Evolutionary conservation across 2,113 vertebrate species (phyloP), one percentile per base, ranked within the genome.

Genomic region (Cichladusa arquata): DNA sequence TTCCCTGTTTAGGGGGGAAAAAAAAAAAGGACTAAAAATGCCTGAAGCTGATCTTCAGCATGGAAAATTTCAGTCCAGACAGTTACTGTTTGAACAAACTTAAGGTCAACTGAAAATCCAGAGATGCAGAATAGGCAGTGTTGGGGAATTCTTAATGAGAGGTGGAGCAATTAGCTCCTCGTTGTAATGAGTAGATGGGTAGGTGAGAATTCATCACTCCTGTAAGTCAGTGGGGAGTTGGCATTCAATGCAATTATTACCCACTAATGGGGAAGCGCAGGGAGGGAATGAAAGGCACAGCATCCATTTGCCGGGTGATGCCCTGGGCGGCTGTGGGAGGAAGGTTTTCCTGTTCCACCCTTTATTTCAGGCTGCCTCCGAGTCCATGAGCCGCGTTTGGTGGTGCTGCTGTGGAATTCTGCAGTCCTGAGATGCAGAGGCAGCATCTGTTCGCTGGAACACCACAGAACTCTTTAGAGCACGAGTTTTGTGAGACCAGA

Each of bases 121-220:
- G 62, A 0, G 1, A 11, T 56, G 88, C 22, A 47, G 31, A 51
- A 16, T 15, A 81, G 69, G 81, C 65, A 33, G 5, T 4, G 15
- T 23, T 40, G 38, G 70, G 79, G 36, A 33, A 28, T 34, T 34
- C 57, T 65, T 88, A 92, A 80, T 25, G 83, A 87, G 84, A 88
- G 90, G 66, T 50, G 62, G 66, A 82, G 51, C n/a, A 11, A 81
- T 93, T 48, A 85, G 84, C 73, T 87, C 14, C 62, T 88, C 11
- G 36, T 53, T 3, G 24, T 80, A 95, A 85, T 34, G 78, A 90
- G 70, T 40, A 31, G 81, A 67, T 71, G 67, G 53, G 84, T 34
- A 90, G 87, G 86, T 91, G 95, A 92, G 95, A 65, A 91, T 80
- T 82, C 91, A 87, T 91, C 81, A 7, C 70, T 78, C 24, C 22